Base-by-base conservation (phyloP, 2,797 vertebrate species). In the Catostomus latipinnis region DNA sequence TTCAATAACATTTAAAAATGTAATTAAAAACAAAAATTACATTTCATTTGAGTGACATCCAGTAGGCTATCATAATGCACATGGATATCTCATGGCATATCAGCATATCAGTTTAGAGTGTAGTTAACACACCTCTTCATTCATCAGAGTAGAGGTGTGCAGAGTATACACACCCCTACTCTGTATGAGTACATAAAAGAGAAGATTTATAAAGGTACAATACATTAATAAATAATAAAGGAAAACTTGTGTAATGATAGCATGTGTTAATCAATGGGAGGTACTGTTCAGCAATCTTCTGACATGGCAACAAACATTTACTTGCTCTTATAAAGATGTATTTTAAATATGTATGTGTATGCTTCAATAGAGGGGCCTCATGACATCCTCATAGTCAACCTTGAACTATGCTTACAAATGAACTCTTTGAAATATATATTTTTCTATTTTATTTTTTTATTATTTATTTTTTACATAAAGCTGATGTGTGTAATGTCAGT, bases 231-330 rank as follows among this genome's bases (percentile, higher is more conserved):
- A 60, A 60, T 22, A 52, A 68, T 68, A 61, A 65, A 13, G 52
- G 53, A 61, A 56, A 80, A 58, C 34, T 10, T 61, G 67, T 54
- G 49, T 50, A 76, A 14, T 49, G 66, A 66, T 70, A 73, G 45
- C 76, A 84, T 60, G 82, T 85, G 87, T 90, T 90, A 88, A 92
- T 92, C 86, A 87, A 66, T 85, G 61, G 87, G 84, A 88, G 85
- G 75, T 86, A 84, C 85, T 90, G 86, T 90, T 91, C 85, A 82
- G 81, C 85, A 76, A 81, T 57, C 1, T 86, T 83, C 87, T 83
- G 88, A 89, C 90, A 85, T 73, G 83, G 88, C 89, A 8, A 18
- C 9, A 50, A 12, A 56, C 12, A 6, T 72, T 12, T 10, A 76
- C 69, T 11, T 76, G 48, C 56, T 72, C n/a, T 63, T 57, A 34